phyloP scores from a whole-genome alignment of 2,113 vertebrate genomes.

The Sander lucioperca region DNA sequence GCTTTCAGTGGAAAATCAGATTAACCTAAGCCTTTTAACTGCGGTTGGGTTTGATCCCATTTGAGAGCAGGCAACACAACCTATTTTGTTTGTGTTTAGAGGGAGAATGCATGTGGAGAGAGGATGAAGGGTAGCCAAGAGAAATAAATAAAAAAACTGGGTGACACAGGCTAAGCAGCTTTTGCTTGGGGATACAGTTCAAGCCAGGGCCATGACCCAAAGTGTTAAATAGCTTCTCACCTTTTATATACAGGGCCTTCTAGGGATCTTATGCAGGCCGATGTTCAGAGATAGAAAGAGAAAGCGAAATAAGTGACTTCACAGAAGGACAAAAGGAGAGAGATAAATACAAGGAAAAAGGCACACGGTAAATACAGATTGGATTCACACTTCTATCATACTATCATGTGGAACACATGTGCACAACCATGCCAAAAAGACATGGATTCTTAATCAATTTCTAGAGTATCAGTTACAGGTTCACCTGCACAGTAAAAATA shows the following conservation, averaged over 20 bases:
- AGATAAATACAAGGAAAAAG: neutral
- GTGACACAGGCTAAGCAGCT: slow-evolving; percentile 71
- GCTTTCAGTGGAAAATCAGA: slow-evolving; percentile 79
- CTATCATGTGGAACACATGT: slow-evolving; percentile 19
- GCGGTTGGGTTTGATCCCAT: slow-evolving; percentile 78
- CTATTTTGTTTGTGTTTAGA: slow-evolving; percentile 75
- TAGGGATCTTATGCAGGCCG: neutral
- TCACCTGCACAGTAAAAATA: slow-evolving; percentile 3
- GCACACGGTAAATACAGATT: neutral
- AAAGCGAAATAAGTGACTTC: slow-evolving; percentile 1
- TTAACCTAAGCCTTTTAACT: slow-evolving; percentile 82
- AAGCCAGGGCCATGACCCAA: slow-evolving; percentile 51
- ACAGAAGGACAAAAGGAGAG: neutral
- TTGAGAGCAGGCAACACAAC: slow-evolving; percentile 76
- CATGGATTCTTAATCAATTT: slow-evolving; percentile 18
- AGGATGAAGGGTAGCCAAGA: slow-evolving; percentile 22
- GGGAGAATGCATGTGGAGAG: slow-evolving; percentile 54
- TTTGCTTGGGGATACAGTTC: slow-evolving; percentile 66
- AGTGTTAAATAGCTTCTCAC: slow-evolving; percentile 57
- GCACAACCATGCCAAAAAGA: slow-evolving; percentile 4
- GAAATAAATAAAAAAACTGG: slow-evolving; percentile 62
- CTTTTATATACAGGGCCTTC: slow-evolving; percentile 37
- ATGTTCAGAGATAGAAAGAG: slow-evolving; percentile 17
- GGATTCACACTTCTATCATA: neutral
- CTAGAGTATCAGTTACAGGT: slow-evolving; percentile 9